Base-by-base conservation (phyloP, 2,888 invertebrate species). In the Alloplasta piceator region DNA sequence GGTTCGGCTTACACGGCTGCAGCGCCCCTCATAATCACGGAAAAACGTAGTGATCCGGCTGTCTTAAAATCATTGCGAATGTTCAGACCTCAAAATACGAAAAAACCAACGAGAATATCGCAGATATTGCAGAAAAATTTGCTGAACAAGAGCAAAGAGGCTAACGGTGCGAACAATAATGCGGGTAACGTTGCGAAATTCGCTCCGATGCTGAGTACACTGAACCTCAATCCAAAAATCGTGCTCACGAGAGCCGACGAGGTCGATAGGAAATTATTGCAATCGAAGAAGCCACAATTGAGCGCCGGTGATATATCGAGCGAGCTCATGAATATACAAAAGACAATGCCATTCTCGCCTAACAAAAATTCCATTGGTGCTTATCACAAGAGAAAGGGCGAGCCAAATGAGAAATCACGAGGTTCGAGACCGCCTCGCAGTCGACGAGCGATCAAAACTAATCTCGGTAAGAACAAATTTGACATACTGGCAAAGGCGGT, bases 1-100 rank as follows among this genome's bases (percentile, higher is more conserved):
- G 92, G 89, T 6, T 89, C 92, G 10, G 86, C 89, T 0, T 92
- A 91, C 55, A 90, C 91, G 0, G 88, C 91, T 0, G 89, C 91
- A 0, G 90, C 91, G 1, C 91, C 89, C 0, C 80, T 91, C 0
- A 90, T 91, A 26, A 89, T 92, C 41, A 87, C 91, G n/a, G 92
- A 92, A 61, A 92, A 92, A 74, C 87, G 91, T 4, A 92, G 93
- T 82, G 93, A 94, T 86, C 94, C 94, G 1, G 92, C 93, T 12
- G 93, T 93, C 5, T 88, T 94, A 3, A 94, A 93, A 87, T 92
- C 93, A 4, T 86, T 94, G 56, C 88, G 94, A 78, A 93, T 93
- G 92, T 94, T 93, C 83, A 90, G 94, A 84, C 93, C 93, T 3
- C 90, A 91, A 6, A 92, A 89, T 64, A 75, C 87, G 6, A 92